Percentiles rank a stretch among this genome's conserved stretches.
Evolutionary conservation across 2,113 vertebrate genomes (phyloP).

Genomic region (Sebastes fasciatus): DNA sequence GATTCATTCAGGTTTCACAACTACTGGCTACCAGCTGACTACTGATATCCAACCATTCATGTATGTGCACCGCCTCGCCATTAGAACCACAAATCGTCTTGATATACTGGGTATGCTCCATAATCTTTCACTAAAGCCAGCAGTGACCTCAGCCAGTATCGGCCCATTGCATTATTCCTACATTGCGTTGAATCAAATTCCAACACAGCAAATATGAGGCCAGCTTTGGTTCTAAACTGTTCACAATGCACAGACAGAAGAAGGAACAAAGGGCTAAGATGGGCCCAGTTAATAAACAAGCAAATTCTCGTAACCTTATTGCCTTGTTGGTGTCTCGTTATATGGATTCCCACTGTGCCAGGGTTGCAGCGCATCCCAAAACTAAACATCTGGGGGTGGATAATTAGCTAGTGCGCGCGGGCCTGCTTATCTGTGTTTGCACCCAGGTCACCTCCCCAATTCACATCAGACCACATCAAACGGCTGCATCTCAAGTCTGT

Average conservation of each 20-base stretch:
- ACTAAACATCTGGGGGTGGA: slow-evolving; percentile 64
- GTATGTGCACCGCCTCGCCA: too few species aligned
- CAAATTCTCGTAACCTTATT: slow-evolving; percentile 35
- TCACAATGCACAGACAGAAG: too few species aligned
- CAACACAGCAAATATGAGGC: neutral
- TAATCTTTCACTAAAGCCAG: neutral
- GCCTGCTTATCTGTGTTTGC: slow-evolving; percentile 42
- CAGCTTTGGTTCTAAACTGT: neutral
- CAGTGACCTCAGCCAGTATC: neutral
- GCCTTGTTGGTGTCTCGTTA: slow-evolving; percentile 19
- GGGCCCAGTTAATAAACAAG: slow-evolving; percentile 12
- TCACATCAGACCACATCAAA: slow-evolving; percentile 71
- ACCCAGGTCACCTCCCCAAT: slow-evolving; percentile 55
- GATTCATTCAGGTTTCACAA: slow-evolving; percentile 1
- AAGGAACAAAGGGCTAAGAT: neutral
- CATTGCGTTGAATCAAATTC: neutral
- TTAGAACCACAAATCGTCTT: too few species aligned
- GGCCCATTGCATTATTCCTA: neutral
- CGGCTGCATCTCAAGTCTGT: slow-evolving; percentile 59
- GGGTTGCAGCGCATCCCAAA: slow-evolving; percentile 35
- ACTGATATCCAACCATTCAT: neutral
- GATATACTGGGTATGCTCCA: too few species aligned
- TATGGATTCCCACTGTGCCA: slow-evolving; percentile 22
- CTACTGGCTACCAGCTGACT: neutral
- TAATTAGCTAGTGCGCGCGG: slow-evolving; percentile 61